These are phyloP conservation scores for Melanotaenia trifasciata DNA, from an alignment of 2,797 vertebrate species.

Conservation along the genomic window DNA sequence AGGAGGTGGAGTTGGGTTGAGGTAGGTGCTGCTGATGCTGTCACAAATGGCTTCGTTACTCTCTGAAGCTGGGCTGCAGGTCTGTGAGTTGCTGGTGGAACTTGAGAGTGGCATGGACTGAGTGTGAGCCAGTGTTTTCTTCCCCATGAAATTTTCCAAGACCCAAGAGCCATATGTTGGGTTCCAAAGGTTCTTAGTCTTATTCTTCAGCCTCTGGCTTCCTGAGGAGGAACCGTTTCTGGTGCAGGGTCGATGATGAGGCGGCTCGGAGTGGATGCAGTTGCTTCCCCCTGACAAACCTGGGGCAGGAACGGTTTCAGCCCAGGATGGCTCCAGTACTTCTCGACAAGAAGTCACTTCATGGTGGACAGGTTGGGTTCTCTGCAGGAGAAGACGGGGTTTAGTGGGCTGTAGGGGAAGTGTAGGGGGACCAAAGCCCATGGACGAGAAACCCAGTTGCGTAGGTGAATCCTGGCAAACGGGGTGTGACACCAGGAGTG, in stretches of 20 bases:
- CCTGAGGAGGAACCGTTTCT: slow-evolving; percentile 80
- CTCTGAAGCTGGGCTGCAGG: slow-evolving; percentile 67
- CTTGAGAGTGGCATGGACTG: slow-evolving; percentile 84
- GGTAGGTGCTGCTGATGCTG: slow-evolving; percentile 71
- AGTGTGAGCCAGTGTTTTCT: slow-evolving; percentile 82
- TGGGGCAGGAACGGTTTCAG: slow-evolving; percentile 69
- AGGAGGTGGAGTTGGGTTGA: slow-evolving; percentile 69
- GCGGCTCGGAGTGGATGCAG: slow-evolving; percentile 80
- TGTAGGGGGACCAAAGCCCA: slow-evolving; percentile 42
- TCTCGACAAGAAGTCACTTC: slow-evolving; percentile 82
- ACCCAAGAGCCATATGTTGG: slow-evolving; percentile 94
- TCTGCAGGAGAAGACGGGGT: slow-evolving; percentile 76
- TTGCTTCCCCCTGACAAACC: slow-evolving; percentile 50
- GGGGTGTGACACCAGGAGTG: slow-evolving; percentile 80
- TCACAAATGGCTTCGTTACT: slow-evolving; percentile 78
- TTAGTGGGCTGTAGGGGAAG: slow-evolving; percentile 74
- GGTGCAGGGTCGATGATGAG: slow-evolving; percentile 73
- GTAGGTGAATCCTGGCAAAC: slow-evolving; percentile 73
- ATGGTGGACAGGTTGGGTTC: slow-evolving; percentile 76
- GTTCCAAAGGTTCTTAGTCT: slow-evolving; percentile 95
- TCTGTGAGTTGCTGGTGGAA: slow-evolving; percentile 45
- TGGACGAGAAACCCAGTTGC: slow-evolving; percentile 63
- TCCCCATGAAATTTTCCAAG: slow-evolving; percentile 85
- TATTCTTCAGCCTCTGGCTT: slow-evolving; percentile 89
- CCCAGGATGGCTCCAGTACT: slow-evolving; percentile 79